Percentiles rank a stretch among this genome's conserved stretches.
Evolutionary conservation across 1,140 invertebrate genomes (phyloP).

Genomic region (Brachionus plicatilis): DNA sequence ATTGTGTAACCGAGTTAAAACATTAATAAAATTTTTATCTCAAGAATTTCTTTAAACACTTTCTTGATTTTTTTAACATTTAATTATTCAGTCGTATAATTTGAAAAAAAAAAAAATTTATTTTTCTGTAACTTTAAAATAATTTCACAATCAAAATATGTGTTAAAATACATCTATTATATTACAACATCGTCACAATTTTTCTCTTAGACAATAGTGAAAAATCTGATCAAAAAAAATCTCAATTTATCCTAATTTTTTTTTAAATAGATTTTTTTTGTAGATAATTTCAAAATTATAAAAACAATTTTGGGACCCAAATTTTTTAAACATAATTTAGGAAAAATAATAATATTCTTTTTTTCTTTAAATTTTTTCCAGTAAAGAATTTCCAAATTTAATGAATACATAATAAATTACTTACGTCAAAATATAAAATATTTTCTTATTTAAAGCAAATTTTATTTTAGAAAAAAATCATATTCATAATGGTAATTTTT

Average conservation of each 20-base stretch:
- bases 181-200: too few relatives aligned
- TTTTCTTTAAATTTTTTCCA: background rate
- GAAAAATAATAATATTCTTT: background rate
- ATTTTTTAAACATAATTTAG: background rate
- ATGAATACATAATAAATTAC: background rate
- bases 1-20: too few relatives aligned
- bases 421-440: background rate
- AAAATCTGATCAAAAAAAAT: too few relatives aligned
- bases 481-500: background rate
- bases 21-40: too few relatives aligned
- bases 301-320: background rate
- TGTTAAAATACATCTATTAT: too few relatives aligned
- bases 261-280: background rate
- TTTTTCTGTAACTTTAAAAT: too few relatives aligned
- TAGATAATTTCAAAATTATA: background rate
- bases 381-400: background rate
- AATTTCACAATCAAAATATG: too few relatives aligned
- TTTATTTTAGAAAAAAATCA: background rate
- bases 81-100: too few relatives aligned
- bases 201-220: too few relatives aligned
- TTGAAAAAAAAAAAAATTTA: too few relatives aligned
- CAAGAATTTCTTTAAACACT: too few relatives aligned
- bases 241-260: background rate
- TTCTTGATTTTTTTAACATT: too few relatives aligned
- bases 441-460: background rate